phyloP scores from a whole-genome alignment of 2,888 invertebrate genomes.

The Hymenopus coronatus region DNA sequence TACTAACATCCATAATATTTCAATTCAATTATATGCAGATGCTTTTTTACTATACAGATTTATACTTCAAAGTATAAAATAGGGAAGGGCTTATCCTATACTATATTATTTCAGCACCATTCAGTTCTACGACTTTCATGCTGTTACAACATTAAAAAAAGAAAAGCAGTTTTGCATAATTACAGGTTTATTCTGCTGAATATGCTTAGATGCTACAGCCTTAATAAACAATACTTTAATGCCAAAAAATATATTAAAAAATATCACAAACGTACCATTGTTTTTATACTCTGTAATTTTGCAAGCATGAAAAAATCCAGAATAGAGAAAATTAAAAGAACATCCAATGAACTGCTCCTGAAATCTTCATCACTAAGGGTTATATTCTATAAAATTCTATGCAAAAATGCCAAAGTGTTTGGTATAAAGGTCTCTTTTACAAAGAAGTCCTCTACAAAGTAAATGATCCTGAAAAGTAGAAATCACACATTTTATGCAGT shows the following conservation, averaged over 20 bases:
- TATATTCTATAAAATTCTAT: background rate
- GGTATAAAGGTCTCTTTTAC: background rate
- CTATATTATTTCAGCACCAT: background rate
- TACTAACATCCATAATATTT: background rate
- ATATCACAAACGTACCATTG: background rate
- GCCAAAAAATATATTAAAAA: background rate
- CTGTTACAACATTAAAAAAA: background rate
- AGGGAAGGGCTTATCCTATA: background rate
- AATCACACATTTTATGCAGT: background rate
- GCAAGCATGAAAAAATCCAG: background rate
- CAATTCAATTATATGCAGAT: background rate
- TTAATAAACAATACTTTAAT: background rate
- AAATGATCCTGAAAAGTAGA: background rate
- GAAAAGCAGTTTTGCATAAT: background rate
- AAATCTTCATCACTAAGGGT: background rate
- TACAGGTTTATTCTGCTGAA: background rate
- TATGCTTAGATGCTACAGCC: background rate
- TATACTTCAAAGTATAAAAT: background rate
- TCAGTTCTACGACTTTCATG: background rate
- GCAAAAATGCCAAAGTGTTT: background rate
- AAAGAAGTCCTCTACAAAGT: background rate
- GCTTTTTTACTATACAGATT: background rate
- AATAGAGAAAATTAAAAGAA: background rate
- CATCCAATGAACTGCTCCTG: background rate
- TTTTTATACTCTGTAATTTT: background rate